phyloP scores from a whole-genome alignment of 1,140 invertebrate species.

The Drosophila bocki region DNA sequence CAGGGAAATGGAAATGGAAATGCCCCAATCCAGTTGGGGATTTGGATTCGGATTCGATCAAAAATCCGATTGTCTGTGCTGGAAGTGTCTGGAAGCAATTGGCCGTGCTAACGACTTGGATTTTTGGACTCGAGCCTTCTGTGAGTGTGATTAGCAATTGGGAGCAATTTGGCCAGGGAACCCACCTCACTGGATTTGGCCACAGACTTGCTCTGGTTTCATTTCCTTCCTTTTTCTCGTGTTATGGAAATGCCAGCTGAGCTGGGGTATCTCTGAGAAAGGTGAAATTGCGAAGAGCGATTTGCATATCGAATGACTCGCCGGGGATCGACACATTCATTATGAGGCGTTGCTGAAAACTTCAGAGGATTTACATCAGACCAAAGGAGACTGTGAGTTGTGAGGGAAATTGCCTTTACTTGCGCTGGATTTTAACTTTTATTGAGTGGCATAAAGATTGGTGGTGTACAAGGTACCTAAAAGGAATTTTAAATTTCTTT shows the following conservation, averaged over 20 bases:
- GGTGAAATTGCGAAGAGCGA: slow-evolving; percentile 31
- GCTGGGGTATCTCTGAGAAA: neutral
- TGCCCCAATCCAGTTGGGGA: slow-evolving; percentile 13
- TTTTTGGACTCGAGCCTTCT: slow-evolving; percentile 21
- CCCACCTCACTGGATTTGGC: slow-evolving; percentile 7
- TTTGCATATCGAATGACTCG: slow-evolving; percentile 36
- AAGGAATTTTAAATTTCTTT: neutral
- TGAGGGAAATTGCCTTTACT: neutral
- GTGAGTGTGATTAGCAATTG: slow-evolving; percentile 51
- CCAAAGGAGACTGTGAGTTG: neutral
- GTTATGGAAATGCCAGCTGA: slow-evolving; percentile 33
- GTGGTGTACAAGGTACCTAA: too few relatives aligned
- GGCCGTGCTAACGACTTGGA: slow-evolving; percentile 48
- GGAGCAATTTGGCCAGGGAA: slow-evolving; percentile 40
- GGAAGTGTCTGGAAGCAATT: slow-evolving; percentile 43
- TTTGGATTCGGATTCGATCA: neutral
- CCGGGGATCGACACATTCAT: slow-evolving; percentile 18
- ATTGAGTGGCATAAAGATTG: too few relatives aligned
- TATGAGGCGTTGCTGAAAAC: slow-evolving; percentile 1
- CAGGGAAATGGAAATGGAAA: slow-evolving; percentile 48
- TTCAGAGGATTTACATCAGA: neutral
- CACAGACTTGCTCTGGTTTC: slow-evolving; percentile 15
- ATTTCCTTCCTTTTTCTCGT: neutral
- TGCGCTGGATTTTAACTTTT: neutral
- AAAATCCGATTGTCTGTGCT: slow-evolving; percentile 18